phyloP scores from a whole-genome alignment of 1,140 invertebrate species.

The Mesaphorura yosii region DNA sequence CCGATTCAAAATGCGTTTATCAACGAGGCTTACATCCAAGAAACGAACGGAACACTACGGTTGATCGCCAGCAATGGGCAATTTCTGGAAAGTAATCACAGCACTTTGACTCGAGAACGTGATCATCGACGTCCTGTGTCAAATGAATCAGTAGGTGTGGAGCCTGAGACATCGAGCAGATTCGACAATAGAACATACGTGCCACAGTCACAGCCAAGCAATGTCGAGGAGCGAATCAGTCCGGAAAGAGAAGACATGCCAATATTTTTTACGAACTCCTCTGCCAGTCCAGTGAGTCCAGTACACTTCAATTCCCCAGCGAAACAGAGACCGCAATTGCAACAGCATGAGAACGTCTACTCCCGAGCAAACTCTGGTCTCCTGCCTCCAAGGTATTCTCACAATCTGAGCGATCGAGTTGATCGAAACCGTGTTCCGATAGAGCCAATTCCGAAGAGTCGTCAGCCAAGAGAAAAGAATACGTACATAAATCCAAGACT shows the following conservation, averaged over 20 bases:
- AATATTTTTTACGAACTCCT: conserved; percentile 1
- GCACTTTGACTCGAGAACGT: background rate
- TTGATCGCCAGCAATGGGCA: conserved; percentile 8
- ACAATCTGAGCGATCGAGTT: background rate
- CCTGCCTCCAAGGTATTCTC: background rate
- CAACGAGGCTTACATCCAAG: conserved; percentile 28
- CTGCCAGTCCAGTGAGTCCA: background rate
- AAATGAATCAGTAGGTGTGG: background rate
- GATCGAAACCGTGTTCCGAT: no score
- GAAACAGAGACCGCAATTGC: no score
- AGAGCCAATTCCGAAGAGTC: no score
- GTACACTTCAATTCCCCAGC: background rate
- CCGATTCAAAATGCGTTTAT: conserved; percentile 31
- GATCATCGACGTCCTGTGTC: background rate
- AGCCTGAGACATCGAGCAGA: background rate
- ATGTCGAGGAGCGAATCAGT: background rate
- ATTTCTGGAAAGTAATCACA: background rate
- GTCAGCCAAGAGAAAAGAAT: no score
- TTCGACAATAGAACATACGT: no score
- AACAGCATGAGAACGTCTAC: background rate
- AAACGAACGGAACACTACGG: conserved; percentile 27
- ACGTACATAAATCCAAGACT: no score
- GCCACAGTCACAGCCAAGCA: background rate
- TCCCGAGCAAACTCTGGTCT: background rate
- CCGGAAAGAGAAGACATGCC: conserved; percentile 3